These are phyloP conservation scores for Bombus sylvicola DNA, from an alignment of 1,140 invertebrate genomes.

Conservation along the genomic window DNA sequence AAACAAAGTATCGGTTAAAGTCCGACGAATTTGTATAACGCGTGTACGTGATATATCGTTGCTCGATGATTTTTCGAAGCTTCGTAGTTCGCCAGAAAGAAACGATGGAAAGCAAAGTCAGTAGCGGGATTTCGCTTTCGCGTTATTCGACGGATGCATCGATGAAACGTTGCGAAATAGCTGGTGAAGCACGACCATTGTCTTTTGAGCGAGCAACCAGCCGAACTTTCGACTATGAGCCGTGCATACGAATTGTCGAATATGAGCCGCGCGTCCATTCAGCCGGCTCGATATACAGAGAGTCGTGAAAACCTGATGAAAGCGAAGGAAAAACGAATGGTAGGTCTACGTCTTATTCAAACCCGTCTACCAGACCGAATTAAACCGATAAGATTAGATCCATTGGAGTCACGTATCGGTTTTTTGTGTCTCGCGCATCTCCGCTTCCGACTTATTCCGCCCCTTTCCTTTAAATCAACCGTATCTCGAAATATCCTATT, in stretches of 20 bases:
- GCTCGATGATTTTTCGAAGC: neutral
- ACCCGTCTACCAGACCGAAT: conserved; percentile 25
- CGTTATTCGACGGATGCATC: neutral
- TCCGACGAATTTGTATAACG: neutral
- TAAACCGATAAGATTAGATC: conserved; percentile 46
- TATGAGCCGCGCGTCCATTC: conserved; percentile 62
- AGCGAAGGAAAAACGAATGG: conserved; percentile 11
- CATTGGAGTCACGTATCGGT: conserved; percentile 16
- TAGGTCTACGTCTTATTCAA: conserved; percentile 38
- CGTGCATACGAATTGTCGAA: conserved; percentile 63
- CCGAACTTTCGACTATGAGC: conserved; percentile 47
- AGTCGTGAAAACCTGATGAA: conserved; percentile 45
- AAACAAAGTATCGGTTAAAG: neutral
- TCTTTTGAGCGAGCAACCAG: conserved; percentile 39
- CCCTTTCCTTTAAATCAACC: neutral
- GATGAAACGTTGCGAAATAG: conserved; percentile 20
- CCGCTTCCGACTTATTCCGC: too few species aligned
- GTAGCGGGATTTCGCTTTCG: neutral
- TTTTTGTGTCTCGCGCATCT: neutral
- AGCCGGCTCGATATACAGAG: conserved; percentile 48
- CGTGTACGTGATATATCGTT: neutral
- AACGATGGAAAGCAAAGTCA: neutral
- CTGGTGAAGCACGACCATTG: conserved; percentile 53
- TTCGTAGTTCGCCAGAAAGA: fast-evolving
- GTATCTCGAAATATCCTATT: neutral